These are phyloP conservation scores for Pituophis catenifer DNA, from an alignment of 2,113 vertebrate species.

Conservation along the genomic window DNA sequence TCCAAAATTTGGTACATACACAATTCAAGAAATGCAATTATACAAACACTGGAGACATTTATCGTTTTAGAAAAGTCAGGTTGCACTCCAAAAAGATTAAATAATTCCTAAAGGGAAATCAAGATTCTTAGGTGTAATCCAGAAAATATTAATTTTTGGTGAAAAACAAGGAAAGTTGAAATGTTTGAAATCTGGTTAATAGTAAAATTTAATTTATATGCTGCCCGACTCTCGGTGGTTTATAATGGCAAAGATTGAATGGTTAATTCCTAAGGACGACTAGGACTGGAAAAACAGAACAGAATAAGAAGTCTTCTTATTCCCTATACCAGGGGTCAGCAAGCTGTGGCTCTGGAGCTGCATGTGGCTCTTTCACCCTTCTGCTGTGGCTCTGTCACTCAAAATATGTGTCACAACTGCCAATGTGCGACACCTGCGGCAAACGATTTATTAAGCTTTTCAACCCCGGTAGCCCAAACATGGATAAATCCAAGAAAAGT, in stretches of 20 bases:
- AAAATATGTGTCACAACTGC: too few relatives aligned
- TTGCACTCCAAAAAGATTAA: not conserved
- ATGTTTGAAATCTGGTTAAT: not conserved
- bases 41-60: not conserved
- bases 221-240: not conserved
- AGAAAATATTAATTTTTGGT: not conserved
- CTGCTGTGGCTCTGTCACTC: too few relatives aligned
- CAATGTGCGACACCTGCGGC: too few relatives aligned
- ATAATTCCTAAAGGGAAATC: not conserved
- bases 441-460: too few relatives aligned
- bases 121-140: not conserved
- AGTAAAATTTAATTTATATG: not conserved
- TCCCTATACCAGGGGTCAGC: too few relatives aligned
- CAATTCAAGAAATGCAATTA: not conserved
- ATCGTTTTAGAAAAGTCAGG: not conserved
- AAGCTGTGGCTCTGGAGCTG: too few relatives aligned
- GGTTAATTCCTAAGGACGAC: not conserved
- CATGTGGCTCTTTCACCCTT: too few relatives aligned
- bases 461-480: too few relatives aligned
- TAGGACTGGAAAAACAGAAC: not conserved
- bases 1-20: not conserved
- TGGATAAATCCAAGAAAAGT: too few relatives aligned
- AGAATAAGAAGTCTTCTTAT: not conserved
- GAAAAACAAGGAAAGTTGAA: not conserved
- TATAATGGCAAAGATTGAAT: not conserved